Conservation (phyloP, 2,113 vertebrate genomes). For the Zosterops pallidus region DNA sequence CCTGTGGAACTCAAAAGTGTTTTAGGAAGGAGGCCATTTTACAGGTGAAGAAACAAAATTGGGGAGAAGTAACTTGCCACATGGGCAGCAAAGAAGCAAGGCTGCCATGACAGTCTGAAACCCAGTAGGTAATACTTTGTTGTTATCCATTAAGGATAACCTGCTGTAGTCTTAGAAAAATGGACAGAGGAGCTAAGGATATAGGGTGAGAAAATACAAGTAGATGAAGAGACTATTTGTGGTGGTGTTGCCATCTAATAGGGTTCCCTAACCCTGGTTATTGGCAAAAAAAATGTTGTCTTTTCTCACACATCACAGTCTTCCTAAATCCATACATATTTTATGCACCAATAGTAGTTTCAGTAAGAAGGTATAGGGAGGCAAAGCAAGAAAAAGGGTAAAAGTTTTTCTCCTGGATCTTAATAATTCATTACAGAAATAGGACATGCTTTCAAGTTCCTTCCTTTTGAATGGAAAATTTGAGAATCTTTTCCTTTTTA, state of each 20-base stretch:
- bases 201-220: background rate
- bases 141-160: background rate
- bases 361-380: background rate
- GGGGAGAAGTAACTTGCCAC: background rate
- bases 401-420: background rate
- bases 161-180: background rate
- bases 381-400: background rate
- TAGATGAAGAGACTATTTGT: background rate
- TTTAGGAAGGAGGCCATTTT: background rate
- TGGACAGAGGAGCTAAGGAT: background rate
- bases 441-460: background rate
- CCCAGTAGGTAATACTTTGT: background rate
- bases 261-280: background rate
- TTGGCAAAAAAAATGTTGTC: background rate
- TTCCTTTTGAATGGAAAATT: background rate
- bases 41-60: background rate
- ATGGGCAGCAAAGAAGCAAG: background rate
- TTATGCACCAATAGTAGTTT: background rate
- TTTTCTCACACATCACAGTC: background rate
- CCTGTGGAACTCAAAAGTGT: background rate
- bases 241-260: background rate
- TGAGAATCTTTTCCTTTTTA: background rate
- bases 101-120: background rate
- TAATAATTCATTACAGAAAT: background rate
- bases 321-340: background rate